These are phyloP conservation scores for Ectemnius continuus DNA, from an alignment of 2,888 invertebrate genomes.

Conservation along the genomic window DNA sequence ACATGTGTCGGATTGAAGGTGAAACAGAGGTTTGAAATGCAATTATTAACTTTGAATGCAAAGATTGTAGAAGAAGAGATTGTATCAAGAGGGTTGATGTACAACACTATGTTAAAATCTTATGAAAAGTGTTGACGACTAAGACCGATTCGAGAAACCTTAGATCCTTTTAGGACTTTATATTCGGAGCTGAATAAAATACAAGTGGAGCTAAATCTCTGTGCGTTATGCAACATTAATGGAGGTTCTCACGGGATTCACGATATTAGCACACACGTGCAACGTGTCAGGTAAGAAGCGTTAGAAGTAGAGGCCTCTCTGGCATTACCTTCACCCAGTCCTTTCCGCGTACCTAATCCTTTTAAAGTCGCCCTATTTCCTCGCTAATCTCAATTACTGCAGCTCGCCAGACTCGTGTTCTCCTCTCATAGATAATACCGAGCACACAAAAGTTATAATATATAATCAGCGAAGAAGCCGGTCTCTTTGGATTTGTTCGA, in stretches of 20 bases:
- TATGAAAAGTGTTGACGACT: too few species aligned
- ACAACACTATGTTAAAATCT: too few species aligned
- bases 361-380: slow-evolving; percentile 47
- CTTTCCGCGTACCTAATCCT: slow-evolving; percentile 32
- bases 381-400: slow-evolving; percentile 37
- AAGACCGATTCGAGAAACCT: too few species aligned
- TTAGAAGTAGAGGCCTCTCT: slow-evolving; percentile 47
- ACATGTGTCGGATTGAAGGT: too few species aligned
- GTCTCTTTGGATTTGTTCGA: background rate
- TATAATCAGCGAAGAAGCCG: background rate
- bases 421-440: slow-evolving; percentile 13
- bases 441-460: background rate
- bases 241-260: slow-evolving; percentile 19
- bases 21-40: too few species aligned
- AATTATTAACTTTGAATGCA: too few species aligned
- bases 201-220: too few species aligned
- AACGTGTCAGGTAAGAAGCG: slow-evolving; percentile 55
- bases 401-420: background rate
- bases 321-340: slow-evolving; percentile 43
- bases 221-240: too few species aligned
- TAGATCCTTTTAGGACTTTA: too few species aligned
- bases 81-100: too few species aligned
- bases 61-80: too few species aligned
- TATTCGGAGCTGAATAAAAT: too few species aligned
- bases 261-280: slow-evolving; percentile 24